Conservation (phyloP, 2,888 invertebrate species). For the Tubulanus polymorphus region DNA sequence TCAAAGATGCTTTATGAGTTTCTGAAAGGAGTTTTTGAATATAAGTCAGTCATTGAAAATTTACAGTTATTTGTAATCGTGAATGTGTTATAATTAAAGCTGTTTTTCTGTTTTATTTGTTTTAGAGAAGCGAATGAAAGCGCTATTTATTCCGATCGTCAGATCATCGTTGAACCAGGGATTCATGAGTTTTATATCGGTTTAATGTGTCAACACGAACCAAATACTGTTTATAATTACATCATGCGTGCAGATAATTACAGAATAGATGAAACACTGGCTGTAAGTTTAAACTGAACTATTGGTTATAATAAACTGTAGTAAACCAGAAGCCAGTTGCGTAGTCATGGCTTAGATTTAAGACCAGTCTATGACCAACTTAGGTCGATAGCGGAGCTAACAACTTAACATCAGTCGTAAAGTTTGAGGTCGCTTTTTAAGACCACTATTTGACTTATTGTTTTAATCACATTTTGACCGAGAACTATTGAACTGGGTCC, state of each 20-base stretch:
- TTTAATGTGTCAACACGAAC: conserved; percentile 62
- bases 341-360: no score
- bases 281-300: conserved; percentile 38
- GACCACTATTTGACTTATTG: no score
- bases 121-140: conserved; percentile 37
- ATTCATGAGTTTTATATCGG: conserved; percentile 63
- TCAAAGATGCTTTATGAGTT: conserved; percentile 58
- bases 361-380: no score
- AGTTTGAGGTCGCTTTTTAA: no score
- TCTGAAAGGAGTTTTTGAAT: conserved; percentile 60
- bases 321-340: no score
- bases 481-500: no score
- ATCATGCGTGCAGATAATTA: conserved; percentile 60
- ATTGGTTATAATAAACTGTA: no score
- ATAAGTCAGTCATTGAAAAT: conserved; percentile 45
- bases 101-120: neutral
- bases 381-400: no score
- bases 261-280: conserved; percentile 62
- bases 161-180: conserved; percentile 40
- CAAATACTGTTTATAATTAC: conserved; percentile 59
- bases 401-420: no score
- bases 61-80: neutral
- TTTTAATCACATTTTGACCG: no score
- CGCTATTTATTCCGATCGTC: conserved; percentile 39
- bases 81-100: neutral